These are phyloP conservation scores for Synanthedon myopaeformis DNA, from an alignment of 2,888 invertebrate genomes.

Conservation along the genomic window DNA sequence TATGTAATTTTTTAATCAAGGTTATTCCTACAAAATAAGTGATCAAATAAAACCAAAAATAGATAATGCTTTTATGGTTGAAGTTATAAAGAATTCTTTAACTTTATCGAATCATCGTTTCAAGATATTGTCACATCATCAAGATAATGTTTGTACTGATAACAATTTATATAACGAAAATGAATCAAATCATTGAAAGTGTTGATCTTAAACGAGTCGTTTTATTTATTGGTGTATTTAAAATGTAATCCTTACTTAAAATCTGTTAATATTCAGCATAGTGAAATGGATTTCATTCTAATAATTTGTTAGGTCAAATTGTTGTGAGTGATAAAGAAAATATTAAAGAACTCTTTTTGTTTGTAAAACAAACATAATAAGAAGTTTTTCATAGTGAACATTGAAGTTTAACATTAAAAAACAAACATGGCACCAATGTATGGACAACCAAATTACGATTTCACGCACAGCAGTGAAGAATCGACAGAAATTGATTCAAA, in stretches of 20 bases:
- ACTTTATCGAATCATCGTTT: constrained; percentile 1
- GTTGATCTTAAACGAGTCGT: too few species aligned
- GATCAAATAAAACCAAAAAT: too few species aligned
- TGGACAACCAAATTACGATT: constrained; percentile 30
- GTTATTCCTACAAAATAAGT: too few species aligned
- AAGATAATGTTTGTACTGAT: constrained; percentile 4
- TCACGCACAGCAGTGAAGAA: constrained; percentile 8
- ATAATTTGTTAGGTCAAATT: constrained; percentile 8
- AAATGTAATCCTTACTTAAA: too few species aligned
- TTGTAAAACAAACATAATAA: neutral
- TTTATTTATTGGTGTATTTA: too few species aligned
- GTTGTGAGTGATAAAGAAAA: constrained; percentile 4
- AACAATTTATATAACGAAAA: too few species aligned
- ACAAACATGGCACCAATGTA: constrained; percentile 41
- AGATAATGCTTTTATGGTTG: neutral
- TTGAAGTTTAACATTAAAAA: neutral
- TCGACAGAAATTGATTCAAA: constrained; percentile 12
- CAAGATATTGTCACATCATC: constrained; percentile 4
- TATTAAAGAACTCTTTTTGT: neutral
- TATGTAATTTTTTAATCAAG: too few species aligned
- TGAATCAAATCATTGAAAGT: too few species aligned
- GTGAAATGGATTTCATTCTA: neutral
- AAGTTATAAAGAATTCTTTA: neutral
- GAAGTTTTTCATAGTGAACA: neutral
- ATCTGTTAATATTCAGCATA: too few species aligned